Base-by-base conservation (phyloP, 2,888 invertebrate species). In the Dendrolimus houi region DNA sequence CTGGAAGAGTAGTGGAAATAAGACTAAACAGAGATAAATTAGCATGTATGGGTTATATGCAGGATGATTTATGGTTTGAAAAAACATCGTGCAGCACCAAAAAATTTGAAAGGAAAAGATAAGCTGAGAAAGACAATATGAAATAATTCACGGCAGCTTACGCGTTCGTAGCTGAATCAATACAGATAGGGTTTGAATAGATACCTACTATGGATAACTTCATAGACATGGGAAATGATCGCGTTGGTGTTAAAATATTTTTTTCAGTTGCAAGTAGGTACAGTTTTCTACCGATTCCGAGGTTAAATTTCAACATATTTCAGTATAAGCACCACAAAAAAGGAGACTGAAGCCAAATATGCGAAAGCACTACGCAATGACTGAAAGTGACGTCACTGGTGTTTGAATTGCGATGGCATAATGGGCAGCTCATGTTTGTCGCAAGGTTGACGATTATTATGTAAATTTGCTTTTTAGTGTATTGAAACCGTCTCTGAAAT, bases 281-380 rank as follows among this genome's bases (percentile, higher is more conserved):
- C 47, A 47, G 12, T 47, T 47, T 47, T 10, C 47, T 47, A 12
- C 47, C 12, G 12, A 47, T 47, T 47, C 12, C 12, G 2, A 47
- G 47, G 2, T 55, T 58, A 55, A 54, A 60, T 60, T 60, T 55
- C 8, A 56, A 60, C 57, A 41, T 56, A 52, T 54, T 57, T 55
- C 41, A 52, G 41, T 58, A 55, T 55, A 17, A 55, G 53, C 12
- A 40, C 52, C 10, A 10, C 56, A 56, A 41, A 10, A 14, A 17
- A 47, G 47, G 9, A 12, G 47, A 47, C 47, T 47, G 47, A 54
- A 40, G 41, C 41, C n/a, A 54, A 54, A 17, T n/a, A 8, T 54
- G 54, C n/a, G 13, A 8, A n/a, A 55, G 13, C n/a, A 55, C 14
- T 47, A 47, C 47, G 47, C 12, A 47, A 47, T 47, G 47, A 9